Conservation (phyloP, 2,797 vertebrate genomes). For the Carapus acus region DNA sequence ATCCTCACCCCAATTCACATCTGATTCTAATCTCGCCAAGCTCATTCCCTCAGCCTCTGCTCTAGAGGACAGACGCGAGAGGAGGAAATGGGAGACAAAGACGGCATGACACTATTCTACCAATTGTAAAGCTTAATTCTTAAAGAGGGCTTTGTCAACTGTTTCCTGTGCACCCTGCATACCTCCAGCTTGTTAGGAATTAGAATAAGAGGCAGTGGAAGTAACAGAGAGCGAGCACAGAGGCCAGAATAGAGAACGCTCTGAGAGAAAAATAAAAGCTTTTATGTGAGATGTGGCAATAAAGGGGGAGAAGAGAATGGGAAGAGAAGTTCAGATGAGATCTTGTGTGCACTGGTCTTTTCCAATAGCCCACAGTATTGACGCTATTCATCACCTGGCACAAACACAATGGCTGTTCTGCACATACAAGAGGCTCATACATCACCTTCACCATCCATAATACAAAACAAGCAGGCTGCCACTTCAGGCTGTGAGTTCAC, state of each 20-base stretch:
- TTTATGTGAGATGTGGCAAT: slow-evolving; percentile 59
- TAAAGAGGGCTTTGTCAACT: slow-evolving; percentile 65
- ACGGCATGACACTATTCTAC: slow-evolving; percentile 38
- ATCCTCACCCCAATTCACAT: slow-evolving; percentile 70
- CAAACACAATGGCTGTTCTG: slow-evolving; percentile 56
- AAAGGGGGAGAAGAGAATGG: slow-evolving; percentile 54
- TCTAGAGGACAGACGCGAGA: slow-evolving; percentile 43
- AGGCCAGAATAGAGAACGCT: slow-evolving; percentile 24
- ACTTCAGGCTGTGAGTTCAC: slow-evolving; percentile 57
- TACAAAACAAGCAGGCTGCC: slow-evolving; percentile 60
- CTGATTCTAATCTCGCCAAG: slow-evolving; percentile 68
- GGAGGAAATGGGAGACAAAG: slow-evolving; percentile 53
- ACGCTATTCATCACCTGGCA: slow-evolving; percentile 74
- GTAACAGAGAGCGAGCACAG: slow-evolving; percentile 20
- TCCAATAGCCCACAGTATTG: slow-evolving; percentile 66
- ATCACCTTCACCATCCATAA: slow-evolving; percentile 72
- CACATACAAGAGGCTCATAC: slow-evolving; percentile 62
- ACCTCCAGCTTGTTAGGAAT: slow-evolving; percentile 63
- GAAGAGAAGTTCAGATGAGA: slow-evolving; percentile 64
- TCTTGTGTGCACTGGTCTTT: slow-evolving; percentile 53
- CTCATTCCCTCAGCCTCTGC: slow-evolving; percentile 55
- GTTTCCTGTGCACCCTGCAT: slow-evolving; percentile 56
- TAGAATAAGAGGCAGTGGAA: slow-evolving; percentile 39
- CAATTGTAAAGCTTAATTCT: slow-evolving; percentile 62
- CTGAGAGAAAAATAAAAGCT: slow-evolving; percentile 47